Evolutionary conservation across 1,140 invertebrate species (phyloP).

Genomic region (Helicoverpa armigera): DNA sequence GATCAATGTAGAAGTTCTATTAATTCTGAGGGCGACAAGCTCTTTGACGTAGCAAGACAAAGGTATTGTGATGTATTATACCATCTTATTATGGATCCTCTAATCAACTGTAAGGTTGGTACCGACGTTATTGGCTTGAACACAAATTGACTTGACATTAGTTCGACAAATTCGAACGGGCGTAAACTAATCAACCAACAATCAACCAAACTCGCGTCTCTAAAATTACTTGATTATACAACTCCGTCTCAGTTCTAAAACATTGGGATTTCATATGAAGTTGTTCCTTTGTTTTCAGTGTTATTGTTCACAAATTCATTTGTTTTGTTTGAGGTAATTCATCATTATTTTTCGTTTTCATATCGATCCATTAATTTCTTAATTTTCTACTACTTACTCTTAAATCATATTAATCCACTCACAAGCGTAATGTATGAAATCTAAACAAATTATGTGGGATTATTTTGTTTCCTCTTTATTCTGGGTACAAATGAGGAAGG

Average conservation of each 20-base stretch:
- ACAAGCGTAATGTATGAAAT: neutral
- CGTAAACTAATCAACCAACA: constrained; percentile 54
- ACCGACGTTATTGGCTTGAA: constrained; percentile 6
- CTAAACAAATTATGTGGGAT: constrained; percentile 18
- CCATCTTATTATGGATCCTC: constrained; percentile 26
- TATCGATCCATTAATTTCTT: too few relatives aligned
- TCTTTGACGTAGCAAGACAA: constrained; percentile 2
- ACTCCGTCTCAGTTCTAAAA: constrained; percentile 34
- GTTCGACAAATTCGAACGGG: constrained; percentile 52
- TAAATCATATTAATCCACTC: too few relatives aligned
- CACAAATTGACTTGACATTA: constrained; percentile 46
- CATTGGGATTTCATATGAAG: constrained; percentile 1
- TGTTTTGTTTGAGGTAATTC: neutral
- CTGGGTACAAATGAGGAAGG: constrained; percentile 6
- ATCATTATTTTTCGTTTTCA: too few relatives aligned
- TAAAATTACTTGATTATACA: constrained; percentile 47
- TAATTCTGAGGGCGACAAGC: constrained; percentile 17
- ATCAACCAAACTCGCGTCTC: constrained; percentile 34
- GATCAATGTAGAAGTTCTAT: constrained; percentile 19
- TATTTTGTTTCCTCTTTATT: constrained; percentile 2
- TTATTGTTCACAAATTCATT: neutral
- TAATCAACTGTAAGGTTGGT: constrained; percentile 8
- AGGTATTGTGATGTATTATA: constrained; percentile 25
- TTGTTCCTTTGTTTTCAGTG: neutral
- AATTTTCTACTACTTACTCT: too few relatives aligned